Base-by-base conservation (phyloP, 2,888 invertebrate genomes). In the Ochropleura leucogaster region DNA sequence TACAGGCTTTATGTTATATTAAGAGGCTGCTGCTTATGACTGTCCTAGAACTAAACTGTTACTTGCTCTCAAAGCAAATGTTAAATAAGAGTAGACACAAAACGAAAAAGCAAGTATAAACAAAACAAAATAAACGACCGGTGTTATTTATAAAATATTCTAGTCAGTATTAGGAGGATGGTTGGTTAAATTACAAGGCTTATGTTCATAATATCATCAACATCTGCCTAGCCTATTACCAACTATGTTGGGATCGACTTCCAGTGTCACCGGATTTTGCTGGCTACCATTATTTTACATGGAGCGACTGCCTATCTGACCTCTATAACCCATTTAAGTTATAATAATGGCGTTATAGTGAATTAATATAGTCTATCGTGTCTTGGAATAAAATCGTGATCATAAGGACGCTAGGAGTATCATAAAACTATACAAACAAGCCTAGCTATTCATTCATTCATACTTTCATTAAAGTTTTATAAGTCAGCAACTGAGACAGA, bases 361-460 rank as follows among this genome's bases (percentile, higher is more conserved):
- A 60, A 49, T 46, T 14, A 12, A 16, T 47, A n/a, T 10, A 2
- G 18, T 40, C 18, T n/a, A 20, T 14, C 62, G 53, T 66, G 68
- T 40, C 60, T 57, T 49, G 10, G 62, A 44, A 63, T 80, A 40
- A 47, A 81, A 42, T 68, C 30, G 47, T 64, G 18, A 59, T 65
- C 49, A 72, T 72, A n/a, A 44, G 12, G 12, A 57, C 20, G 12
- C 20, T 20, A 4, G 5, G 49, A 74, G 8, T 59, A 16, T 42
- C n/a, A n/a, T 42, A 60, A 18, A 60, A 14, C 0, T 40, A 40
- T 40, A 30, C 30, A 59, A 59, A 59, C 30, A 40, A 59, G 40
- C 30, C 8, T 12, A 51, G 9, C 4, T 0, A 57, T 57, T 57
- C 6, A 12, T 40, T 40, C 8, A 59, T 30, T 18, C 30, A 8